A percentile compares a stretch with the other conserved stretches of the same genome.
Evolutionary conservation across 2,797 vertebrate species (phyloP).

Genomic region (Monodelphis domestica): DNA sequence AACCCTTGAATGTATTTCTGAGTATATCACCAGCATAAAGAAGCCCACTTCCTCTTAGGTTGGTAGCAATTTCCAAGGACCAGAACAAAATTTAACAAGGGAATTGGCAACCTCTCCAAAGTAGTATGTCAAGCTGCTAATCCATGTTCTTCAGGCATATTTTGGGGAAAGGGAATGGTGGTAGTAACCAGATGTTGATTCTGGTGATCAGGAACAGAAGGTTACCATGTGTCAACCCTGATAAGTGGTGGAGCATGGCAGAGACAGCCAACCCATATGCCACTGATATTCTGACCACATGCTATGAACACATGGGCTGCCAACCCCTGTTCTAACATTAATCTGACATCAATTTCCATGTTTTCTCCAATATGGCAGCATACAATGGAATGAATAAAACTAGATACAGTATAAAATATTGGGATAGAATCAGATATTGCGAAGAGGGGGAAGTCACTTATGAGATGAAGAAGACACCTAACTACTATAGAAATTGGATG

Average conservation of each 20-base stretch:
- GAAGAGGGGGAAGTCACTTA: not conserved
- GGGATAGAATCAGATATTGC: not conserved
- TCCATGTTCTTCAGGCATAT: not conserved
- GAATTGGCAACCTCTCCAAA: not conserved
- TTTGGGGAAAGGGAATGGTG: constrained; percentile 24
- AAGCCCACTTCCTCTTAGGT: not conserved
- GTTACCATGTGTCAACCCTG: not conserved
- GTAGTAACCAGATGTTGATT: constrained; percentile 5
- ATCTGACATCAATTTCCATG: not conserved
- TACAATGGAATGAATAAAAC: not conserved
- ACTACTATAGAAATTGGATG: not conserved
- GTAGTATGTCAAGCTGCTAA: not conserved
- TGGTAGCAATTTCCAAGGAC: not conserved
- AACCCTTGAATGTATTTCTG: not conserved
- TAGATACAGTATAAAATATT: not conserved
- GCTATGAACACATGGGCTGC: not conserved
- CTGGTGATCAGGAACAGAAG: not conserved
- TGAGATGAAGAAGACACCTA: not conserved
- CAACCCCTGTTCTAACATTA: not conserved
- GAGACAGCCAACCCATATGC: not conserved
- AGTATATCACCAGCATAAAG: not conserved
- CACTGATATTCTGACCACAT: not conserved
- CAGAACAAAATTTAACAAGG: not conserved
- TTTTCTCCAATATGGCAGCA: not conserved
- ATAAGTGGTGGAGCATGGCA: not conserved